phyloP scores from a whole-genome alignment of 2,797 vertebrate species.

The Mastacembelus armatus region DNA sequence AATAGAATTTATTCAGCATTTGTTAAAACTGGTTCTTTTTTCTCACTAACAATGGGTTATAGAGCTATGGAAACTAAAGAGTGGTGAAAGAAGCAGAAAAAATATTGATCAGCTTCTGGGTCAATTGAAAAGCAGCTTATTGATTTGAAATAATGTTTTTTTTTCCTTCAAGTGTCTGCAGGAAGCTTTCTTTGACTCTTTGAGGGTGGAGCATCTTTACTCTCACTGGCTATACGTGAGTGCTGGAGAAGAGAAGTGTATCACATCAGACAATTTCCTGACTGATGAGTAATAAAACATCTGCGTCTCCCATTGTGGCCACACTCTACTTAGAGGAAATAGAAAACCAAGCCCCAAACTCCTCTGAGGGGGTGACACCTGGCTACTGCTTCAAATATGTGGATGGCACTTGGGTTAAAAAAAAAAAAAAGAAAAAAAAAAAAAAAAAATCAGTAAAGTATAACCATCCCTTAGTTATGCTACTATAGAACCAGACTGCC shows the following conservation, averaged over 20 bases:
- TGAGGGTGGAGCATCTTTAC: background rate
- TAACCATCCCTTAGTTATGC: too few relatives aligned
- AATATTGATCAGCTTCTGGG: slow-evolving; percentile 11
- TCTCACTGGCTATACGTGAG: slow-evolving; percentile 4
- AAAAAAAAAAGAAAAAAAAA: too few relatives aligned
- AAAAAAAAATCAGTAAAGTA: too few relatives aligned
- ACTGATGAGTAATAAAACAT: slow-evolving; percentile 50
- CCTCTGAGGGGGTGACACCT: background rate
- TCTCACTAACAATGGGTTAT: background rate
- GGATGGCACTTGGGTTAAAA: too few relatives aligned
- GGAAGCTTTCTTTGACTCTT: background rate
- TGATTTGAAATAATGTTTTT: slow-evolving; percentile 33
- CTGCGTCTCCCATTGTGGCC: background rate
- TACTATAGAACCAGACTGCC: too few relatives aligned
- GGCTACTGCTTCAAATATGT: background rate
- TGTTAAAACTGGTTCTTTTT: background rate
- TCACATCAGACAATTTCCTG: slow-evolving; percentile 22
- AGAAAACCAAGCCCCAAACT: background rate
- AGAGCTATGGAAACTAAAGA: background rate
- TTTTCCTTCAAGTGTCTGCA: too few relatives aligned
- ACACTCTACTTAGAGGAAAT: background rate
- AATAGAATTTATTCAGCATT: background rate
- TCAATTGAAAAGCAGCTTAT: slow-evolving; percentile 18
- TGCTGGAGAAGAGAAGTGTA: too few relatives aligned
- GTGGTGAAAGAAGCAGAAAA: slow-evolving; percentile 4